Evolutionary conservation across 2,797 vertebrate genomes (phyloP), one percentile per base, ranked within the genome.

Genomic region (Chiloscyllium punctatum): DNA sequence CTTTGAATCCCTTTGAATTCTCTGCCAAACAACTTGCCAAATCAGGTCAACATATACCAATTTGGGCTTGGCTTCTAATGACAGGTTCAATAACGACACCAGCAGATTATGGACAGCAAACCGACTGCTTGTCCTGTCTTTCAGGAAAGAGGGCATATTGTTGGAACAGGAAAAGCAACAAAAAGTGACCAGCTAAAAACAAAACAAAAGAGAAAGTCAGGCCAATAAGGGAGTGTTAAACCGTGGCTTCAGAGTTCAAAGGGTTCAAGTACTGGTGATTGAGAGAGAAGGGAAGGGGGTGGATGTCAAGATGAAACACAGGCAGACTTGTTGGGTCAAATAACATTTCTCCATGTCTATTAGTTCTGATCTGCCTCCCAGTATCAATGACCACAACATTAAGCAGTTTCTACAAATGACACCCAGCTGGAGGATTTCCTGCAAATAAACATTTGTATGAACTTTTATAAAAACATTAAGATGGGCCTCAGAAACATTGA

Each of bases 371-470:
- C 57, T 91, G 21, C 88, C 33, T 37, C 18, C 53, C 33, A 62
- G 88, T 91, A 91, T 21, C 37, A 23, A 91, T 16, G 62, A 91
- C 16, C n/a, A 91, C 37, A 91, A 91, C 62, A 91, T 91, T 91
- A 66, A 57, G 18, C 33, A 91, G 66, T 91, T 62, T n/a, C 33
- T 16, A 91, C 33, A 66, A 91, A 68, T 91, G 66, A 91, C 33
- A 91, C 87, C 27, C 87, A 90, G 87, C 51, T n/a, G 88, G 88
- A 68, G 88, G 57, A 21, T 18, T 91, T 16, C 18, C 6, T 18
- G 33, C 57, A 68, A 91, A n/a, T 91, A 91, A 91, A 68, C 57
- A 91, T 91, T 91, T 21, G n/a, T 37, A 88, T 2, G 27, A 88
- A 66, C 88, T 66, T 4, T 18, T n/a, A n/a, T 66, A n/a, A 66